Evolutionary conservation across 1,140 invertebrate species (phyloP), one percentile per base, ranked within the genome.

Genomic region (Cydia splendana): DNA sequence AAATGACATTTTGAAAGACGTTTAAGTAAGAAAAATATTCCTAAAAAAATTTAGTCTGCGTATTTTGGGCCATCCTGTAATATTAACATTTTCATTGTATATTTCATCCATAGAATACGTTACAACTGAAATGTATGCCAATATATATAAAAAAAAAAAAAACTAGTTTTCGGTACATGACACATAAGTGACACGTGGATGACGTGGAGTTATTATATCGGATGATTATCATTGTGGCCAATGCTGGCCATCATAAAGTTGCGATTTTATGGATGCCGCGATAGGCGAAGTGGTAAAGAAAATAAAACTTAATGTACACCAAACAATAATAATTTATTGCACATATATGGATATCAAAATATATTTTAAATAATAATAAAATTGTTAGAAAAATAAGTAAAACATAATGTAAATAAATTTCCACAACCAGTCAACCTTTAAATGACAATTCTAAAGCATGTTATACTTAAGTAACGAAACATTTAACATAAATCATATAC

Each of bases 281-380:
- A 75, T 2, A 75, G 34, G 15, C 28, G 30, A 62, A 28, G 24
- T 79, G 57, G 67, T 65, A 76, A 76, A 80, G 42, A 51, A 71
- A 67, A 78, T 42, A 78, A 77, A 77, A 77, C 42, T 67, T 76
- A 80, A 77, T 75, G 34, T 73, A 75, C 65, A 77, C 48, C 24
- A 75, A 69, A 77, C 76, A 82, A 77, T 76, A 78, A 76, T 77
- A 80, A 76, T 79, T 75, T 80, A 80, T 71, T 82, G 75, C 67
- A 78, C 75, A 82, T 67, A 80, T 79, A 79, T 75, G 74, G 62
- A 73, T 76, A 78, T 53, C 0, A 71, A 57, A 28, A 62, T 57
- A 65, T 34, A 76, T 18, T 76, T 76, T 18, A 76, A n/a, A 65
- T 65, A 75, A 34, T 75, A 62, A 53, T 53, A 62, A 24, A 62